Conservation (phyloP, 92 coral and sea anemone species). For the Heliopora coerulea region DNA sequence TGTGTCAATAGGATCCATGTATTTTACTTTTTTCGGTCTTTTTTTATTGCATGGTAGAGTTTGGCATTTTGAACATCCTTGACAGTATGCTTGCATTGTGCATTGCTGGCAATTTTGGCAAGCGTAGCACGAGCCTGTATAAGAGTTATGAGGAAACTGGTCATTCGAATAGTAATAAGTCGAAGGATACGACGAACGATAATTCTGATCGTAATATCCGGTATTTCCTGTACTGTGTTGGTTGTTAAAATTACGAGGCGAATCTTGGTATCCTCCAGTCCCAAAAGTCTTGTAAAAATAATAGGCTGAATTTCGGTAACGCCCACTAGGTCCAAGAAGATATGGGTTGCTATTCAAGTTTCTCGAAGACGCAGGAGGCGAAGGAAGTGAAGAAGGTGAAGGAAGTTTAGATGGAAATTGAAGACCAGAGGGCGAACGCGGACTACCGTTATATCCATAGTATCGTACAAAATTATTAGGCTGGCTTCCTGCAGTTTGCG, state of each 20-base stretch:
- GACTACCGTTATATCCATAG: not conserved
- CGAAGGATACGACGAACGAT: not conserved
- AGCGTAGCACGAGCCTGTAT: constrained; percentile 48
- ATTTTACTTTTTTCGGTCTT: constrained; percentile 1
- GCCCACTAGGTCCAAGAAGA: not conserved
- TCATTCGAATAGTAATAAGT: not conserved
- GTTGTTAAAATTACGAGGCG: not conserved
- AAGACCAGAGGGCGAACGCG: not conserved
- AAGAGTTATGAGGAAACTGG: constrained; percentile 32
- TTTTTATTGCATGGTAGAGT: constrained; percentile 53
- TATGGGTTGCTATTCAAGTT: not conserved
- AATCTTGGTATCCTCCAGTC: not conserved
- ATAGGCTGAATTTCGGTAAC: not conserved
- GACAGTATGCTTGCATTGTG: constrained; percentile 54
- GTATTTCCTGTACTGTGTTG: not conserved
- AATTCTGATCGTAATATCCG: not conserved
- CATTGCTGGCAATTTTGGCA: constrained; percentile 78
- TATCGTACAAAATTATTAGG: not conserved
- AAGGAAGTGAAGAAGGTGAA: not conserved
- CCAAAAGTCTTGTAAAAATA: not conserved
- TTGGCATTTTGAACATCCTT: constrained; percentile 69
- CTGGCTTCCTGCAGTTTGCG: not conserved
- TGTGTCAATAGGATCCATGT: constrained; percentile 34
- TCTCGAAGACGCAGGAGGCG: not conserved
- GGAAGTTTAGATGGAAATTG: not conserved